Conservation (phyloP, 2,797 vertebrate species). For the Lophius americanus region DNA sequence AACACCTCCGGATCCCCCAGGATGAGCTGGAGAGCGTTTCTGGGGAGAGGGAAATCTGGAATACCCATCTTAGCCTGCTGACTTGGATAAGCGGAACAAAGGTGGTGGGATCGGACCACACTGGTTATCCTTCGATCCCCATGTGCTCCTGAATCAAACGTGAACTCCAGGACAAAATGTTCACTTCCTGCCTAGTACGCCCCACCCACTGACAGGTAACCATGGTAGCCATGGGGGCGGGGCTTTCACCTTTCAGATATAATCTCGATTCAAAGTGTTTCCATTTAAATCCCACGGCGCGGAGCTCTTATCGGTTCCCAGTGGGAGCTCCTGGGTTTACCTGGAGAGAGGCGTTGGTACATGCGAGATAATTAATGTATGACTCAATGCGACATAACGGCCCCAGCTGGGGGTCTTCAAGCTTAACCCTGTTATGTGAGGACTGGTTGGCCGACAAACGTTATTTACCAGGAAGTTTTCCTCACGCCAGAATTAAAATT, state of each 20-base stretch:
- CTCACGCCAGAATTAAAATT: conserved; percentile 22
- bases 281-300: conserved; percentile 37
- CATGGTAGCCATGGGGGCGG: conserved; percentile 11
- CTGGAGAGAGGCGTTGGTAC: conserved; percentile 10
- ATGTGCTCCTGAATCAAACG: too few relatives aligned
- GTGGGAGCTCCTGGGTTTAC: conserved; percentile 22
- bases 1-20: too few relatives aligned
- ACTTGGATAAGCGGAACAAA: too few relatives aligned
- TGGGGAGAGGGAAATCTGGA: too few relatives aligned
- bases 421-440: conserved; percentile 22
- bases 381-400: conserved; percentile 36
- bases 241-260: conserved; percentile 52
- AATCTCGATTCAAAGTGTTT: conserved; percentile 47
- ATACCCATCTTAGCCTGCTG: too few relatives aligned
- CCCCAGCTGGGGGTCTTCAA: conserved; percentile 24
- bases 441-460: conserved; percentile 40
- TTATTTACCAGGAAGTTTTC: conserved; percentile 28
- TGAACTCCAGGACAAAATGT: too few relatives aligned
- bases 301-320: conserved; percentile 18
- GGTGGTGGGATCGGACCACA: too few relatives aligned
- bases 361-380: conserved; percentile 17
- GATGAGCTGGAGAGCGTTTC: too few relatives aligned
- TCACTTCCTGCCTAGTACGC: too few relatives aligned
- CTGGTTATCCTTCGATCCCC: too few relatives aligned
- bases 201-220: too few relatives aligned